Evolutionary conservation across 2,113 vertebrate species (phyloP).

Genomic region (Siphamia tubifer): DNA sequence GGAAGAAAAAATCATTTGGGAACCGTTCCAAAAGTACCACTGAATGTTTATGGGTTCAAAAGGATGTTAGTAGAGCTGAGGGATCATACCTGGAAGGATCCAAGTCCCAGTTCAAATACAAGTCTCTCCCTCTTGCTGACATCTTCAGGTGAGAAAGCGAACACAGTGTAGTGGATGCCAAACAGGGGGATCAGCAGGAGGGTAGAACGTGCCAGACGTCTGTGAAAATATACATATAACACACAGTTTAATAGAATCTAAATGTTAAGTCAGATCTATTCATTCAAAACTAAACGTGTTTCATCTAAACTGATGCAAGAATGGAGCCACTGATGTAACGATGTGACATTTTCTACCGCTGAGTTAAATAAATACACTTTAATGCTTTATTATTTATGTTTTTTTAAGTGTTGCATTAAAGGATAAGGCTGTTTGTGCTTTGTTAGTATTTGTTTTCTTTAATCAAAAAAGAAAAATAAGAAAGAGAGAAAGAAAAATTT

Average conservation of each 20-base stretch:
- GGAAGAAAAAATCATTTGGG: too few species aligned
- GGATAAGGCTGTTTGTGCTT: too few species aligned
- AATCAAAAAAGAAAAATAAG: too few species aligned
- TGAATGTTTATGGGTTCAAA: too few species aligned
- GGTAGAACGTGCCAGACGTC: conserved; percentile 94
- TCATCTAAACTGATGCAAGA: conserved; percentile 15
- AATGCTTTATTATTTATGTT: too few species aligned
- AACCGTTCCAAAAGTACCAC: too few species aligned
- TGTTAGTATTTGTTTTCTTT: too few species aligned
- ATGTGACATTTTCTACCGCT: conserved; percentile 1
- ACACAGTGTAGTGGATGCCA: conserved; percentile 98
- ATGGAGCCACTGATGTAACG: conserved; percentile 16
- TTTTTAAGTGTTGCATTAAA: too few species aligned
- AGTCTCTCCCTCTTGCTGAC: conserved; percentile 95
- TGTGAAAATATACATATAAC: conserved; percentile 57
- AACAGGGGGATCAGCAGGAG: conserved; percentile 96
- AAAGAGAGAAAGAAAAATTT: too few species aligned
- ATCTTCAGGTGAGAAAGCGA: conserved; percentile 96
- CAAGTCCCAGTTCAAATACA: conserved; percentile 95
- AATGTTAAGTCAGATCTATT: not conserved
- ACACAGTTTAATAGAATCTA: conserved; percentile 48
- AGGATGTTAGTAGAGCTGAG: not conserved
- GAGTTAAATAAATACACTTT: not conserved
- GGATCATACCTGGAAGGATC: conserved; percentile 92
- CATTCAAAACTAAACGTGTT: not conserved